Base-by-base conservation (phyloP, 1,140 invertebrate genomes). In the Drosophila oshimai region DNA sequence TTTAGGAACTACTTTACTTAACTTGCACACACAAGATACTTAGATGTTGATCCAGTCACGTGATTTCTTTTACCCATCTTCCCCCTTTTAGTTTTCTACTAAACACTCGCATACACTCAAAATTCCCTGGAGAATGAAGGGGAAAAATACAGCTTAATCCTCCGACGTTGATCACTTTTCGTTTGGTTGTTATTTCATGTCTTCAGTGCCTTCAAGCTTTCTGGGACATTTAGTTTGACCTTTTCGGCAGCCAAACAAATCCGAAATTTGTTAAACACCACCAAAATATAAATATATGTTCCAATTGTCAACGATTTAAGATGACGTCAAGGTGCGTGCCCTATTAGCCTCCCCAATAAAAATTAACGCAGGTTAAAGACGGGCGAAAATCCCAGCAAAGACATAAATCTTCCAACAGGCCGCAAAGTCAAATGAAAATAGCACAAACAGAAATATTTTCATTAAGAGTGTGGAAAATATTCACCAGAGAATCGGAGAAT, bases 371-470 rank as follows among this genome's bases (percentile, higher is more conserved):
- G 58, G 58, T 62, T 60, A 44, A 45, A 44, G 53, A 15, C 29
- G 28, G 53, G 37, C 58, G 54, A 60, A 74, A 55, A 75, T 31
- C 22, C 69, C 55, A 28, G 42, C 29, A 22, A 41, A 37, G 50
- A 74, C 75, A 87, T 86, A 86, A 86, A 86, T 86, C 81, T 73
- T 74, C 50, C 29, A 37, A 37, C 44, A 67, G 50, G 54, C 34
- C 67, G 46, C 37, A 49, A 49, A 46, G 55, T 58, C 64, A 87
- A 86, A 74, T 76, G 72, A 81, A 86, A 84, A 83, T 74, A 84
- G 79, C 74, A 83, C 80, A 78, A 72, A 83, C 78, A 77, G 57
- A 86, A 86, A 86, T 86, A 86, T 86, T 86, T 86, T 86, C 81
- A 86, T 86, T 86, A 81, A 87, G 79, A 87, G 62, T 67, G 62